Evolutionary conservation across 2,797 vertebrate species (phyloP), one percentile per base, ranked within the genome.

Genomic region (Lithobates pipiens): DNA sequence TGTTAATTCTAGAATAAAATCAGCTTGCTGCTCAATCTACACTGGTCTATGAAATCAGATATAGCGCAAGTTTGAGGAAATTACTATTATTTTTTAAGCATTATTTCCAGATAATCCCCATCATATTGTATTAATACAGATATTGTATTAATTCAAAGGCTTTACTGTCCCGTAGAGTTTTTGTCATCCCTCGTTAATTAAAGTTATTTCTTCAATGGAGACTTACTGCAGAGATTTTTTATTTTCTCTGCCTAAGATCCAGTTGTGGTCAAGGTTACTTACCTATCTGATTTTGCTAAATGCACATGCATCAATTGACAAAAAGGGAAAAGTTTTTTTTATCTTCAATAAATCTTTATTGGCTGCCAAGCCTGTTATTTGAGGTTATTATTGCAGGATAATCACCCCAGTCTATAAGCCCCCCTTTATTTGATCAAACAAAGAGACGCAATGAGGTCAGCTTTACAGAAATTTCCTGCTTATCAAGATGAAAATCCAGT

Each of bases 341-440:
- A 91, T 92, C 88, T 91, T 90, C 88, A 91, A 77, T 83, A 72
- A 89, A 89, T 86, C 88, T 82, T 93, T 84, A 90, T 89, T 91
- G 90, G 87, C 90, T 91, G 88, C 50, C 77, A 86, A 92, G 90
- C 90, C 91, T 91, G 88, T 90, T 93, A 91, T 91, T 89, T 91
- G 88, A 94, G 88, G 84, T 89, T 91, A 91, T 90, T 93, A 94
- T 94, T 92, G 89, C 90, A 54, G 90, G 82, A 89, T 93, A 93
- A 93, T 93, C 93, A 91, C 82, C 0, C 0, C 89, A 89, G 90
- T 85, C 91, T 76, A 90, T 92, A 93, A 93, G 91, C 85, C 88
- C 86, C 89, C 81, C 85, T 74, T 93, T 88, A 90, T 93, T 93
- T 92, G 79, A 91, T 85, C 82, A 89, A 87, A 89, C 90, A 89